Conservation (phyloP, 2,113 vertebrate genomes). For the Phylloscopus whistleri region DNA sequence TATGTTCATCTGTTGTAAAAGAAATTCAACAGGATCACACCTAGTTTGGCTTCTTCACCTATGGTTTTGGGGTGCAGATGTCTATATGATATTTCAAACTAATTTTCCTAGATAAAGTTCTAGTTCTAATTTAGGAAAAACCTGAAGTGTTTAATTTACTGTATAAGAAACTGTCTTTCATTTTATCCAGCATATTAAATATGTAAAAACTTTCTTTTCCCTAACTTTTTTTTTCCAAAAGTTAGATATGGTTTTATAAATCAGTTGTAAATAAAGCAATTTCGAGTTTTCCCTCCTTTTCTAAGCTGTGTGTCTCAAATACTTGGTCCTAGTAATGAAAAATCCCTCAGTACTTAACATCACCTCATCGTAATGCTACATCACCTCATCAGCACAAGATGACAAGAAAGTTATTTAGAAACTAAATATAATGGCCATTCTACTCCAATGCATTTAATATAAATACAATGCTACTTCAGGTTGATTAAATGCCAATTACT, state of each 20-base stretch:
- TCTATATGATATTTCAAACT: background rate
- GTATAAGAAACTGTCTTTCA: background rate
- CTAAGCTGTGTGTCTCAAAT: background rate
- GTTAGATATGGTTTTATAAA: background rate
- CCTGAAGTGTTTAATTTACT: background rate
- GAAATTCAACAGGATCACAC: background rate
- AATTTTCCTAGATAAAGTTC: background rate
- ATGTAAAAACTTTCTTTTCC: background rate
- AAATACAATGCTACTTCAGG: background rate
- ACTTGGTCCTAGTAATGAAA: background rate
- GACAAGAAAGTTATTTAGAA: slow-evolving; percentile 25
- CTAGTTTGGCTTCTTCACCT: background rate
- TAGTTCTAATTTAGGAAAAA: background rate
- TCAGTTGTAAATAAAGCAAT: background rate
- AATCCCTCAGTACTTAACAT: background rate
- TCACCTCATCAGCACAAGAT: background rate
- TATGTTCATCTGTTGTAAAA: background rate
- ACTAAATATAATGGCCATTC: slow-evolving; percentile 15
- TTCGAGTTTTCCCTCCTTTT: background rate
- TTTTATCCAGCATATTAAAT: background rate
- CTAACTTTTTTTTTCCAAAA: background rate
- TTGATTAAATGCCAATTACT: slow-evolving; percentile 22
- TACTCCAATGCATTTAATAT: background rate
- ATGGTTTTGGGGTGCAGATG: background rate
- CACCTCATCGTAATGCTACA: background rate